These are phyloP conservation scores for Amorpha juglandis DNA, from an alignment of 2,888 invertebrate species.

Conservation along the genomic window DNA sequence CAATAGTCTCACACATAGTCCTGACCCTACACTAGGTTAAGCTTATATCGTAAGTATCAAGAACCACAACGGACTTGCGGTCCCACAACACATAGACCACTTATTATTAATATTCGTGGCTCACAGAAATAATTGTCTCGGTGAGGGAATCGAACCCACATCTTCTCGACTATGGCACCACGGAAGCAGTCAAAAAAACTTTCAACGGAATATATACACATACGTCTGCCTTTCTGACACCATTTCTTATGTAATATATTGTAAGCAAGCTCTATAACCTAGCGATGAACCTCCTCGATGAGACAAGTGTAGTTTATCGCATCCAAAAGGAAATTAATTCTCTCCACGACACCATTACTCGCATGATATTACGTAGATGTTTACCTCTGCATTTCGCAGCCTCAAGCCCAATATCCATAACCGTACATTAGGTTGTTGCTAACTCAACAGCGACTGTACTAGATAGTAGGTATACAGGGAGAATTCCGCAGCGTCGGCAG, in stretches of 20 bases:
- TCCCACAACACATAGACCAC: no score
- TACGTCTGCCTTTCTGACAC: background rate
- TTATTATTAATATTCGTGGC: no score
- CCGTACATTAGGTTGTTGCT: slow-evolving; percentile 16
- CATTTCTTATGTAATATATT: background rate
- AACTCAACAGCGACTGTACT: background rate
- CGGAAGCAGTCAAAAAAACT: no score
- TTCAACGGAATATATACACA: background rate
- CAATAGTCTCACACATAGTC: no score
- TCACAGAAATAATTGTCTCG: no score
- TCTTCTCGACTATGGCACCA: no score
- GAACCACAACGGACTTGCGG: no score
- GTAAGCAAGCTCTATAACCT: background rate
- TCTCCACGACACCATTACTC: background rate
- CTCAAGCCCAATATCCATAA: slow-evolving; percentile 21
- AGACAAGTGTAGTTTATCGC: slow-evolving; percentile 5
- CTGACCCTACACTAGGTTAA: no score
- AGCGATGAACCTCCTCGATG: background rate
- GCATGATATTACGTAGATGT: slow-evolving; percentile 5
- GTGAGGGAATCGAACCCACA: no score
- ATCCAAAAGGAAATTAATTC: slow-evolving; percentile 13
- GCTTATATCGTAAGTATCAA: no score
- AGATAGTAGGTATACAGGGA: background rate
- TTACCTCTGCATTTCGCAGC: slow-evolving; percentile 6
- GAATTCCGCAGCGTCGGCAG: background rate